Conservation (phyloP, 2,797 vertebrate genomes). For the Pelobates cultripes region DNA sequence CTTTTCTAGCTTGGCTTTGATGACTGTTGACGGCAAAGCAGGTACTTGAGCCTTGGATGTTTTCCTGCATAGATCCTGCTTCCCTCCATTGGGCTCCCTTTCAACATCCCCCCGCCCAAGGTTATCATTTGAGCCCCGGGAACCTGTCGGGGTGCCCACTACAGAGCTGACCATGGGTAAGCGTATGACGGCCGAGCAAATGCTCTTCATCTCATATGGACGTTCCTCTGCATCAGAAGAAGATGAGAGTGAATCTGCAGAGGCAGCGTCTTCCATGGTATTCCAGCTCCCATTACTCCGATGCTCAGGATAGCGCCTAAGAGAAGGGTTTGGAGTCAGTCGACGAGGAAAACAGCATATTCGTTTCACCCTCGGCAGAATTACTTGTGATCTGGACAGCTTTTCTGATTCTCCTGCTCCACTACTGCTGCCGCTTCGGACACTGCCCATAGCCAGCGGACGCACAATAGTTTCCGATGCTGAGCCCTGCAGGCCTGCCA, state of each 20-base stretch:
- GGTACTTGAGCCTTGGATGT: conserved; percentile 54
- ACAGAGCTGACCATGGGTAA: conserved; percentile 66
- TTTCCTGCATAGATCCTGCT: conserved; percentile 39
- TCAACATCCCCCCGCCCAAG: conserved; percentile 11
- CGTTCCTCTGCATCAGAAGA: conserved; percentile 71
- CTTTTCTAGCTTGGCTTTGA: conserved; percentile 50
- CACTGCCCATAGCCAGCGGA: conserved; percentile 28
- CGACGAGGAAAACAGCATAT: conserved; percentile 59
- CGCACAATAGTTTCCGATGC: conserved; percentile 57
- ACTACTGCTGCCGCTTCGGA: conserved; percentile 58
- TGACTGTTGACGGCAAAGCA: conserved; percentile 43
- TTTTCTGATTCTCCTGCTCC: conserved; percentile 54
- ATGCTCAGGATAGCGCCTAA: conserved; percentile 50
- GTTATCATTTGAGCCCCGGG: conserved; percentile 38
- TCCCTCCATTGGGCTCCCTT: conserved; percentile 19
- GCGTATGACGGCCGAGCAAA: conserved; percentile 60
- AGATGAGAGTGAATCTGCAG: conserved; percentile 66
- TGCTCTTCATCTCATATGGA: conserved; percentile 60
- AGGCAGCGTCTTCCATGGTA: conserved; percentile 66
- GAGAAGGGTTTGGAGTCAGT: conserved; percentile 22
- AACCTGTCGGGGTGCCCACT: conserved; percentile 53
- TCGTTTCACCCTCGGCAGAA: conserved; percentile 21
- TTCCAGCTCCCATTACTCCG: conserved; percentile 70
- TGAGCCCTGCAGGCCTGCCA: conserved; percentile 72
- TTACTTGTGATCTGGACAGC: conserved; percentile 50